phyloP scores from a whole-genome alignment of 2,888 invertebrate genomes.

The Orchesella flavescens region DNA sequence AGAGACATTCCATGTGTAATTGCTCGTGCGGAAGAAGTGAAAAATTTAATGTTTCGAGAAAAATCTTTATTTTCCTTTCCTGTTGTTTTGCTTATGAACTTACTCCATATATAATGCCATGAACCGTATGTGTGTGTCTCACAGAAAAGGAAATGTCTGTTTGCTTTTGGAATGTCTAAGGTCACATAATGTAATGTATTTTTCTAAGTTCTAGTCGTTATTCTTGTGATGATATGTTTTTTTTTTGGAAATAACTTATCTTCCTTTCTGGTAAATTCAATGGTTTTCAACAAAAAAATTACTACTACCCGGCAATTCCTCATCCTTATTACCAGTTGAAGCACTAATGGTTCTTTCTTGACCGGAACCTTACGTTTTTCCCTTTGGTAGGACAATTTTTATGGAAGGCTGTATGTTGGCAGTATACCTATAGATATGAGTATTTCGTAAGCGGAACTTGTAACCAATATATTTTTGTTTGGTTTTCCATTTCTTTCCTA shows the following conservation, averaged over 20 bases:
- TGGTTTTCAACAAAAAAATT: too few species aligned
- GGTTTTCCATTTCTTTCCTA: too few species aligned
- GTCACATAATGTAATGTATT: slow-evolving; percentile 18
- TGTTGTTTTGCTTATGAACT: neutral
- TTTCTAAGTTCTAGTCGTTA: slow-evolving; percentile 1
- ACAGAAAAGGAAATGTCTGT: slow-evolving; percentile 17
- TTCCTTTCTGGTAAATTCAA: neutral
- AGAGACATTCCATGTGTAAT: neutral
- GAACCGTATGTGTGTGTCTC: neutral
- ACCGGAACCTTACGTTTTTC: too few species aligned
- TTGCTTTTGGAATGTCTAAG: slow-evolving; percentile 17
- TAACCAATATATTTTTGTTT: too few species aligned
- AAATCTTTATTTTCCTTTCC: neutral
- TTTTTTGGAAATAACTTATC: neutral
- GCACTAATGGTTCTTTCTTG: too few species aligned
- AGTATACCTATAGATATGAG: too few species aligned
- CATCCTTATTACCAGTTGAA: too few species aligned
- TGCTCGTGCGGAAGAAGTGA: slow-evolving; percentile 2
- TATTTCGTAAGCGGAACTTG: too few species aligned
- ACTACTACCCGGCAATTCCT: too few species aligned
- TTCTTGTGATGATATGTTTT: neutral
- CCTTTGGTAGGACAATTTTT: too few species aligned
- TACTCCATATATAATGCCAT: neutral
- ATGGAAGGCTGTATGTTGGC: too few species aligned
- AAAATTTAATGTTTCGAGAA: slow-evolving; percentile 37